Evolutionary conservation across 2,797 vertebrate genomes (phyloP).

Genomic region (Enteromius afrohamiltoni): DNA sequence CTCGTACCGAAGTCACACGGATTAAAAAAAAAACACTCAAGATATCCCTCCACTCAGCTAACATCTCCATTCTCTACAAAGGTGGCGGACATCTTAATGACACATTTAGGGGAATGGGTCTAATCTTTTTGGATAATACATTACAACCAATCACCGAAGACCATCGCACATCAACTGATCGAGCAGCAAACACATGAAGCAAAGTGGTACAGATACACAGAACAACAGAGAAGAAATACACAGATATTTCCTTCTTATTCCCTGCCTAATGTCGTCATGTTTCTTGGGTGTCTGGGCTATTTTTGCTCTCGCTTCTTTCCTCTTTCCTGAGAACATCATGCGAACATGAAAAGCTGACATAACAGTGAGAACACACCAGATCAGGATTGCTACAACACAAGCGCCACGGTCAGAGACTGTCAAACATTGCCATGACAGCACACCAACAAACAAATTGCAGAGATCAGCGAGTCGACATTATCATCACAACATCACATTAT

Average conservation of each 20-base stretch:
- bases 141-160: slow-evolving; percentile 68
- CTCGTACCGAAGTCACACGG: slow-evolving; percentile 47
- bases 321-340: slow-evolving; percentile 69
- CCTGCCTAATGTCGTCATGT: slow-evolving; percentile 64
- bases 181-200: slow-evolving; percentile 68
- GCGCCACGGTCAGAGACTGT: slow-evolving; percentile 39
- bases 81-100: slow-evolving; percentile 68
- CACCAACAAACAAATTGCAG: slow-evolving; percentile 60
- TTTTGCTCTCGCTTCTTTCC: slow-evolving; percentile 57
- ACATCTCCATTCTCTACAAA: slow-evolving; percentile 66
- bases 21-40: slow-evolving; percentile 49
- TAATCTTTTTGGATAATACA: slow-evolving; percentile 65
- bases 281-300: slow-evolving; percentile 62
- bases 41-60: slow-evolving; percentile 47
- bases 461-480: slow-evolving; percentile 20
- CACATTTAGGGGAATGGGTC: slow-evolving; percentile 66
- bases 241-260: slow-evolving; percentile 61
- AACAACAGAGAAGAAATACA: slow-evolving; percentile 67
- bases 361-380: slow-evolving; percentile 70
- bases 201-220: slow-evolving; percentile 75
- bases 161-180: slow-evolving; percentile 71
- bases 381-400: slow-evolving; percentile 52
- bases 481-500: slow-evolving; percentile 42
- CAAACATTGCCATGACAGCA: slow-evolving; percentile 53
- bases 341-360: slow-evolving; percentile 54